Evolutionary conservation across 2,797 vertebrate genomes (phyloP).

Genomic region (Silurus lanzhouensis): DNA sequence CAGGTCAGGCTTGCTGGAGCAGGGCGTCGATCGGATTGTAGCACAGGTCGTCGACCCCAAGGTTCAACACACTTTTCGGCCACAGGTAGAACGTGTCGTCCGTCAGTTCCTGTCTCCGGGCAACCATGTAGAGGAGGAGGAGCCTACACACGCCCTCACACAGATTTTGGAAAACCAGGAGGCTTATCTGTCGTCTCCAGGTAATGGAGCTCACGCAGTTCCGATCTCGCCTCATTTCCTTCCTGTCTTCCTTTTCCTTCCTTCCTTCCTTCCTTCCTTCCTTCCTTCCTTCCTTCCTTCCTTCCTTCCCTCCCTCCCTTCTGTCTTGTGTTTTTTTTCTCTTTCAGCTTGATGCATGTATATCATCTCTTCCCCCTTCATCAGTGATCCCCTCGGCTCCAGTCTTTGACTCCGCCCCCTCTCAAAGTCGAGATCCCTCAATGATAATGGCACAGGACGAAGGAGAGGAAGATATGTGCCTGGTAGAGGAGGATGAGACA

Average conservation of each 20-base stretch:
- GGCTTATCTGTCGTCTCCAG: conserved; percentile 71
- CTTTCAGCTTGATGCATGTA: not conserved
- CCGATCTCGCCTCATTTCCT: too few species aligned
- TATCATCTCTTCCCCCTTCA: conserved; percentile 2
- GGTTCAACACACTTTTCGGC: conserved; percentile 95
- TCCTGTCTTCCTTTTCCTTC: not conserved
- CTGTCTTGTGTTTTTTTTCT: not conserved
- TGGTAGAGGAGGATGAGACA: conserved; percentile 73
- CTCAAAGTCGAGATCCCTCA: conserved; percentile 91
- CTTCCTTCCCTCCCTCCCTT: not conserved
- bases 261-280: not conserved
- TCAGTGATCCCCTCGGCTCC: conserved; percentile 63
- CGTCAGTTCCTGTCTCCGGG: conserved; percentile 91
- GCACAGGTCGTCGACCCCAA: conserved; percentile 98
- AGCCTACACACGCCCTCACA: conserved; percentile 53
- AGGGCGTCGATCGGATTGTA: conserved; percentile 97
- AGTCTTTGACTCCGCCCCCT: conserved; percentile 79
- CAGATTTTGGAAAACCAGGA: conserved; percentile 77
- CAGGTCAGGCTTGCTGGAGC: conserved; percentile 98
- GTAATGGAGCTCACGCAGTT: conserved; percentile 62
- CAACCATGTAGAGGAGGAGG: conserved; percentile 79
- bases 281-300: too few species aligned
- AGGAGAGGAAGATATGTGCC: conserved; percentile 63
- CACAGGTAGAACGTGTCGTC: conserved; percentile 95
- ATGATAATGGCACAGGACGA: conserved; percentile 89